A percentile compares a stretch with the other conserved stretches of the same genome.
These are phyloP conservation scores for Hapalemur alaotrensis DNA, from an alignment of 2,797 vertebrate species.

Conservation along the genomic window DNA sequence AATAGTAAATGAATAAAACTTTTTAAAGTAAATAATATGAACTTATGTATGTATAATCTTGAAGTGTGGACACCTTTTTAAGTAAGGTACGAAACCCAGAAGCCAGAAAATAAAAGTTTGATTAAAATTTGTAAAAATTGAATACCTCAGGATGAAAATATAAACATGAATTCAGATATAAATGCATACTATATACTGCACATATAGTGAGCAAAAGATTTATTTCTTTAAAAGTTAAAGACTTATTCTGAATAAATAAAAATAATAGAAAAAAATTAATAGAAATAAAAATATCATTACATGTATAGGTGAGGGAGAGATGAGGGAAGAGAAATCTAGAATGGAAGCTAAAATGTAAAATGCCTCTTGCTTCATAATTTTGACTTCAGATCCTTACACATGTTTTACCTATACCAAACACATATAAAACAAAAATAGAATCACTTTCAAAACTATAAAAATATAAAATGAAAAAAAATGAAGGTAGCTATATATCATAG, in stretches of 20 bases:
- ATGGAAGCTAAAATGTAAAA: not conserved
- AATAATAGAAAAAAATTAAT: not conserved
- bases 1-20: too few relatives aligned
- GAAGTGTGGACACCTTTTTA: not conserved
- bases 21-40: not conserved
- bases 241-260: not conserved
- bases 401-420: not conserved
- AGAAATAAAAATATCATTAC: not conserved
- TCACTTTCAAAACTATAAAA: not conserved
- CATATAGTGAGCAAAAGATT: not conserved
- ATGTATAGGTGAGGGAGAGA: not conserved
- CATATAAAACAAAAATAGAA: not conserved
- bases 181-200: not conserved
- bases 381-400: not conserved
- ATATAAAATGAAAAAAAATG: not conserved
- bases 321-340: not conserved
- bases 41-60: not conserved
- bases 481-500: too few relatives aligned
- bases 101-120: not conserved
- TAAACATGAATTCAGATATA: not conserved
- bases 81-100: not conserved
- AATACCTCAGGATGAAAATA: not conserved
- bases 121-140: not conserved
- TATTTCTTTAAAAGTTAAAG: not conserved
- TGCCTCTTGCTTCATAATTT: not conserved